These are phyloP conservation scores for Choloepus didactylus DNA, from an alignment of 2,797 vertebrate genomes.

Conservation along the genomic window DNA sequence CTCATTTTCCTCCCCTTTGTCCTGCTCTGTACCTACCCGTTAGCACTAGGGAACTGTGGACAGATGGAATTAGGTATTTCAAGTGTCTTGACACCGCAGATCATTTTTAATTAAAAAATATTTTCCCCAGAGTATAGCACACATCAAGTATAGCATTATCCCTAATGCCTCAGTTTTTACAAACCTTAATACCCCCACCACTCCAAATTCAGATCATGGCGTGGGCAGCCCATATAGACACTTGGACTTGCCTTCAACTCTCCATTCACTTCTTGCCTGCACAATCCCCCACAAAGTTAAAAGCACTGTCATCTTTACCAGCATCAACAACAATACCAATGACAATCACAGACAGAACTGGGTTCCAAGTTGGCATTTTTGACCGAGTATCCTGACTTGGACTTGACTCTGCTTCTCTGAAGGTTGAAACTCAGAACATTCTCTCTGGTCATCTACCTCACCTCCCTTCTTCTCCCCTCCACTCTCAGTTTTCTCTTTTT, in stretches of 20 bases:
- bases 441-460: too few species aligned
- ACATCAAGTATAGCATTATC: neutral
- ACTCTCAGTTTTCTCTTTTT: neutral
- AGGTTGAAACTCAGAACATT: neutral
- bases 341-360: neutral
- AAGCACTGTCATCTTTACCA: neutral
- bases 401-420: neutral
- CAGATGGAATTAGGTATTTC: neutral
- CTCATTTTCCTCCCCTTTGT: neutral
- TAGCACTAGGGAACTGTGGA: neutral
- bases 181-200: neutral
- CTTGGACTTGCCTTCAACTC: neutral
- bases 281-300: neutral
- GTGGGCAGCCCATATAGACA: neutral
- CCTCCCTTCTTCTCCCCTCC: neutral
- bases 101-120: neutral
- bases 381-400: neutral
- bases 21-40: neutral
- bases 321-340: neutral
- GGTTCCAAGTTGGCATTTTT: neutral
- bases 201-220: neutral
- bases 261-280: neutral
- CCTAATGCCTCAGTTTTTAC: neutral
- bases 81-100: neutral
- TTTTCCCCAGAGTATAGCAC: neutral